Percentiles rank a stretch among this genome's conserved stretches.
phyloP scores from a whole-genome alignment of 2,797 vertebrate genomes.

The Oophaga sylvatica region DNA sequence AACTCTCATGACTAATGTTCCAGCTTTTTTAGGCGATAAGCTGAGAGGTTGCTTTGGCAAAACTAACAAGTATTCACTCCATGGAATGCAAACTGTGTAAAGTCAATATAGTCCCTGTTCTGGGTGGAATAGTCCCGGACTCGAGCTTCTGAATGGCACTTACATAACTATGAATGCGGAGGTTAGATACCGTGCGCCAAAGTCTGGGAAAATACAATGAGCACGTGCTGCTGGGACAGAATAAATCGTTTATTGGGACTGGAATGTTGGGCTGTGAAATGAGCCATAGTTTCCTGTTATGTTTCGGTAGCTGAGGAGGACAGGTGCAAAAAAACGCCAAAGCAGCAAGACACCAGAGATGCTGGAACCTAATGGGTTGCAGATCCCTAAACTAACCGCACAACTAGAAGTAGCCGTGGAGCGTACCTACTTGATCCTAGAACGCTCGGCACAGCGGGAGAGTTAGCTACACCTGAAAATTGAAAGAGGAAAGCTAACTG shows the following conservation, averaged over 20 bases:
- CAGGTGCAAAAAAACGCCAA: too few species aligned
- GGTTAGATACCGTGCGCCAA: background rate
- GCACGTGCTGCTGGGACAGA: background rate
- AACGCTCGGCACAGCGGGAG: too few species aligned
- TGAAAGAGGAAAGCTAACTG: too few species aligned
- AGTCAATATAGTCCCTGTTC: slow-evolving; percentile 32
- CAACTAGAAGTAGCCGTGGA: too few species aligned
- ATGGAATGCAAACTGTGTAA: slow-evolving; percentile 45
- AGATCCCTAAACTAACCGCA: too few species aligned
- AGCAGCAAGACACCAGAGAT: too few species aligned
- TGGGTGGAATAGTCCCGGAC: background rate
- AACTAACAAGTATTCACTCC: slow-evolving; percentile 13
- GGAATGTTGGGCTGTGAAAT: background rate
- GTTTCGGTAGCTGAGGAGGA: too few species aligned
- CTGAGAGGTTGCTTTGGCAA: slow-evolving; percentile 52
- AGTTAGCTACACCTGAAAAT: too few species aligned
- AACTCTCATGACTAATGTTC: slow-evolving; percentile 52
- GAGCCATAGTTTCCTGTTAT: background rate
- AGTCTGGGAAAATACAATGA: background rate
- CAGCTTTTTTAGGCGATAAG: slow-evolving; percentile 51
- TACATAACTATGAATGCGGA: slow-evolving; percentile 9
- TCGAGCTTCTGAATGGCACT: slow-evolving; percentile 7
- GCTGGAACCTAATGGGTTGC: too few species aligned
- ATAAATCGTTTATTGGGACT: background rate
- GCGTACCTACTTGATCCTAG: too few species aligned